Evolutionary conservation across 2,797 vertebrate species (phyloP).

Genomic region (Anniella stebbinsi): DNA sequence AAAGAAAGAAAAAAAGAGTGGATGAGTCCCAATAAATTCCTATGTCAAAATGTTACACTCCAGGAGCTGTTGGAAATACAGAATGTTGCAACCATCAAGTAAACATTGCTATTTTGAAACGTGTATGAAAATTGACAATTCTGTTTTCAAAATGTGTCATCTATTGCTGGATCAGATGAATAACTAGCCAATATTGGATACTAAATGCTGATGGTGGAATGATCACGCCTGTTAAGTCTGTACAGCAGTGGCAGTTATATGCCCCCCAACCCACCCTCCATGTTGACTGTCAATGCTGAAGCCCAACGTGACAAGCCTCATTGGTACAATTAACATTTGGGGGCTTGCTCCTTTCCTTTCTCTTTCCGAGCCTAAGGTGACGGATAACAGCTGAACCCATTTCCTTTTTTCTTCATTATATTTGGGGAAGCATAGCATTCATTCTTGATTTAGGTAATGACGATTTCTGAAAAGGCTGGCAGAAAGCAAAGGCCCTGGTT

Average conservation of each 20-base stretch:
- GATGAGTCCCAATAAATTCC: background rate
- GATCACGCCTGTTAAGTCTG: background rate
- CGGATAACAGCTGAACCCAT: background rate
- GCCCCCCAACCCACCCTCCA: background rate
- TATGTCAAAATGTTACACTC: background rate
- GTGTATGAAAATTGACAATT: background rate
- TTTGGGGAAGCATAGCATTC: background rate
- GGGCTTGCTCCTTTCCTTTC: background rate
- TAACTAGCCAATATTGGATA: background rate
- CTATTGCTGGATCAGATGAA: background rate
- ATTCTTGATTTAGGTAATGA: background rate
- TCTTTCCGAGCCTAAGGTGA: background rate
- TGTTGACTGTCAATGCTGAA: background rate
- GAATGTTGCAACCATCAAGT: background rate
- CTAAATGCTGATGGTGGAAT: background rate
- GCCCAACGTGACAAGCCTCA: background rate
- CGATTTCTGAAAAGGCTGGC: background rate
- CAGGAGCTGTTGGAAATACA: background rate
- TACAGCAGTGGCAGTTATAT: background rate
- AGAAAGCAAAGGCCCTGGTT: background rate
- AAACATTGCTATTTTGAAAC: slow-evolving; percentile 7
- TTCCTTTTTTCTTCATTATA: background rate
- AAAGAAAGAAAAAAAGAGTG: background rate
- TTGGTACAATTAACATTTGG: no score
- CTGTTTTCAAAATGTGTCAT: background rate